A percentile compares a stretch with the other conserved stretches of the same genome.
Evolutionary conservation across 1,140 invertebrate species (phyloP).

Genomic region (Drosophila obscura): DNA sequence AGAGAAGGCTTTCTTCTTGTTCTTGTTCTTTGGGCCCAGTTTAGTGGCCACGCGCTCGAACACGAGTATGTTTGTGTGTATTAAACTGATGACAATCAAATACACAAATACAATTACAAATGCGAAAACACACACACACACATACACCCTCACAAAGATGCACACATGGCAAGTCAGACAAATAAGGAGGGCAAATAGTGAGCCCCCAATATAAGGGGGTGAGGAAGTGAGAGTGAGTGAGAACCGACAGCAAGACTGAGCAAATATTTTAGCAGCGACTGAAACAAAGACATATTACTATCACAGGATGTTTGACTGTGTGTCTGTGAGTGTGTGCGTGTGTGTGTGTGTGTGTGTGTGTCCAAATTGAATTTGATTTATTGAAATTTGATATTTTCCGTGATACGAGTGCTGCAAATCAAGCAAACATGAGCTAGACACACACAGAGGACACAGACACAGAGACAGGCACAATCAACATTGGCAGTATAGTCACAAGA

Average conservation of each 20-base stretch:
- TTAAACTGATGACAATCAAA: slow-evolving; percentile 80
- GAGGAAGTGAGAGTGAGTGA: not conserved
- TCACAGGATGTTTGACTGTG: slow-evolving; percentile 50
- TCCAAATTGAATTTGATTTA: slow-evolving; percentile 83
- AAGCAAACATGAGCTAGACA: slow-evolving; percentile 69
- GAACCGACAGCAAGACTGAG: slow-evolving; percentile 59
- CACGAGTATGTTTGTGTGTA: slow-evolving; percentile 46
- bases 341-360: slow-evolving; percentile 56
- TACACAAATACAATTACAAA: slow-evolving; percentile 82
- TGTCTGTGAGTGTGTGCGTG: no score
- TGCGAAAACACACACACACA: slow-evolving; percentile 54
- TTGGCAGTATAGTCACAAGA: slow-evolving; percentile 31
- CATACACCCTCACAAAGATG: slow-evolving; percentile 10
- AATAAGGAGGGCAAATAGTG: slow-evolving; percentile 75
- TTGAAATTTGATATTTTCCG: slow-evolving; percentile 83
- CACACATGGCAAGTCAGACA: slow-evolving; percentile 61
- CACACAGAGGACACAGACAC: slow-evolving; percentile 6
- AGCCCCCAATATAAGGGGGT: not conserved
- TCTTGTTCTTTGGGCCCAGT: slow-evolving; percentile 17
- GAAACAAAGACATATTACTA: slow-evolving; percentile 82
- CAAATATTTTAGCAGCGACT: slow-evolving; percentile 77
- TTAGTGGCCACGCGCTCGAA: slow-evolving; percentile 14
- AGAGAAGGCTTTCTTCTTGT: slow-evolving; percentile 20
- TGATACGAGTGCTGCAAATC: slow-evolving; percentile 80
- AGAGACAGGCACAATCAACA: slow-evolving; percentile 67